phyloP scores from a whole-genome alignment of 2,888 invertebrate genomes.

The Platynereis dumerilii region DNA sequence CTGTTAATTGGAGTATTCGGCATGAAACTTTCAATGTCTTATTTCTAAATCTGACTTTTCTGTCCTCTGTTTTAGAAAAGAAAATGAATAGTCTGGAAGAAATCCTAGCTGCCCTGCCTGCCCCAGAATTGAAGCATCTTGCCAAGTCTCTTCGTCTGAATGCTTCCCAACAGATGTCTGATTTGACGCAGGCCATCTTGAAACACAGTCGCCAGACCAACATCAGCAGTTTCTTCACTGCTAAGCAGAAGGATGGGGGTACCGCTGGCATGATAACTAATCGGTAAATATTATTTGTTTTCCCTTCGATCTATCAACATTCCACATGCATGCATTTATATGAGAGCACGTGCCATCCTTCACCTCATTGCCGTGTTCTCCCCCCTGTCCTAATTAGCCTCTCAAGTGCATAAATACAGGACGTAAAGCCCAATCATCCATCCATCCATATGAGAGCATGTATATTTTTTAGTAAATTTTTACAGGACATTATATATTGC shows the following conservation, averaged over 20 bases:
- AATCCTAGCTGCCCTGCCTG: slow-evolving; percentile 56
- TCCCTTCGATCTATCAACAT: neutral
- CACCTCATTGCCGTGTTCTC: too few species aligned
- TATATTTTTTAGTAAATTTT: too few species aligned
- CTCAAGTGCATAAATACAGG: too few species aligned
- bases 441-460: too few species aligned
- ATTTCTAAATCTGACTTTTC: too few species aligned
- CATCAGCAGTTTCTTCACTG: slow-evolving; percentile 49
- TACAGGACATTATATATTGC: too few species aligned
- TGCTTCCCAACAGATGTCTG: slow-evolving; percentile 34
- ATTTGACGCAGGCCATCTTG: slow-evolving; percentile 51
- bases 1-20: too few species aligned
- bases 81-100: slow-evolving; percentile 51
- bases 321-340: too few species aligned
- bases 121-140: slow-evolving; percentile 59
- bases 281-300: slow-evolving; percentile 8
- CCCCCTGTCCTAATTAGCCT: too few species aligned
- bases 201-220: slow-evolving; percentile 57
- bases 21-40: too few species aligned
- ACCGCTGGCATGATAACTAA: slow-evolving; percentile 10
- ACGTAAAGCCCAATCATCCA: too few species aligned
- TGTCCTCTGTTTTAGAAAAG: slow-evolving; percentile 10
- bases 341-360: too few species aligned
- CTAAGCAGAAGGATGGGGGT: slow-evolving; percentile 2
- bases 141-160: slow-evolving; percentile 56